phyloP scores from a whole-genome alignment of 2,113 vertebrate species.

The Corapipo altera region DNA sequence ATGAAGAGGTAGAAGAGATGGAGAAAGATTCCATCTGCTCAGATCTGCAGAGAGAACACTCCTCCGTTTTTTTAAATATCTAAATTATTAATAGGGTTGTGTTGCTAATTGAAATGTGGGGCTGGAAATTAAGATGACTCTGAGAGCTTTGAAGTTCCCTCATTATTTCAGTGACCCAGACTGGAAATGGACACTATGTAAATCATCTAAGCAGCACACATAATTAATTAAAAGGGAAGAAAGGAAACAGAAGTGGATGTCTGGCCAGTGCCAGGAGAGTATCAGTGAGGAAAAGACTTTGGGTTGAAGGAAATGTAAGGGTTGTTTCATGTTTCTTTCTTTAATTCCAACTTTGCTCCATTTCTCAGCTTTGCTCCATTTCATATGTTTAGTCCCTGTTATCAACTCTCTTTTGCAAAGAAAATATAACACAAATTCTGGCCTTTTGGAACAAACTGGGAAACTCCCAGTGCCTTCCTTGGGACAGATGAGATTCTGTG shows the following conservation, averaged over 20 bases:
- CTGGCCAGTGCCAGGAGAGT: background rate
- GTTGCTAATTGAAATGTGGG: background rate
- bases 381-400: fast-evolving
- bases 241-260: background rate
- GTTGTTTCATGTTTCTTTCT: background rate
- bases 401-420: background rate
- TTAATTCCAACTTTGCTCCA: background rate
- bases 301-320: background rate
- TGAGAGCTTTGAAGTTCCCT: background rate
- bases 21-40: background rate
- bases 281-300: background rate
- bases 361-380: background rate
- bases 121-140: background rate
- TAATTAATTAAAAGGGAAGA: background rate
- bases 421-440: background rate
- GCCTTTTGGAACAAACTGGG: too few relatives aligned
- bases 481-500: background rate
- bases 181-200: background rate
- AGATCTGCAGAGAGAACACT: background rate
- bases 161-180: background rate
- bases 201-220: background rate
- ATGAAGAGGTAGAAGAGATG: background rate
- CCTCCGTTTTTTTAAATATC: background rate
- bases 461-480: background rate
- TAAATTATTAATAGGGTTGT: background rate